These are phyloP conservation scores for Acanthisitta chloris DNA, from an alignment of 2,113 vertebrate species.

Conservation along the genomic window DNA sequence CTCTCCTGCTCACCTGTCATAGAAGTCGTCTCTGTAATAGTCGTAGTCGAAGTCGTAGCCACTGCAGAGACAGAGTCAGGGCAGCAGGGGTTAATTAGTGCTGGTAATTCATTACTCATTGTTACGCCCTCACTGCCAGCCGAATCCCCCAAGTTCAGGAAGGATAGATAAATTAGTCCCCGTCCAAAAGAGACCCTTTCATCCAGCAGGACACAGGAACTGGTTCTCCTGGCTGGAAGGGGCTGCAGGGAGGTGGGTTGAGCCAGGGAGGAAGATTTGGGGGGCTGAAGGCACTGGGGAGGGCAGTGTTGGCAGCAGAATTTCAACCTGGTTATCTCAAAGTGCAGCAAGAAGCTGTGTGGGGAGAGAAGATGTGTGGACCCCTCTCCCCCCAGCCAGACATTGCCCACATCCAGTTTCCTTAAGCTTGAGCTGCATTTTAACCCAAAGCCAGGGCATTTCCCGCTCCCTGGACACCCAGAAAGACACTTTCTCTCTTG, in stretches of 20 bases:
- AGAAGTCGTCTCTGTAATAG: slow-evolving; percentile 89
- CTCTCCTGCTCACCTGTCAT: slow-evolving; percentile 82
- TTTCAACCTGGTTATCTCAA: not conserved
- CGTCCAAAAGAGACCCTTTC: too few species aligned
- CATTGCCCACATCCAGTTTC: fast-evolving
- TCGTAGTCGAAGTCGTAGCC: slow-evolving; percentile 90
- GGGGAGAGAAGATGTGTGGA: not conserved
- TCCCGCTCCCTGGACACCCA: not conserved
- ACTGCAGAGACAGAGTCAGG: slow-evolving; percentile 72
- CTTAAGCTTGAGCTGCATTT: not conserved
- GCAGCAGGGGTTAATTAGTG: not conserved
- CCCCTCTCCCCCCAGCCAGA: not conserved
- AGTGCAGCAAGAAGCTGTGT: not conserved
- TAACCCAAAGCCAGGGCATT: not conserved
- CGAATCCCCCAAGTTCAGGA: not conserved
- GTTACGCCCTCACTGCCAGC: not conserved
- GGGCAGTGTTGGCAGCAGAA: not conserved
- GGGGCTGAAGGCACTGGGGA: not conserved
- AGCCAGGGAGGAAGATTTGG: fast-evolving
- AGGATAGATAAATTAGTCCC: fast-evolving
- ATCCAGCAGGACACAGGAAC: not conserved
- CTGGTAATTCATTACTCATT: not conserved
- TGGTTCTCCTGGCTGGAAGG: fast-evolving
- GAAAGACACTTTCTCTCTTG: fast-evolving
- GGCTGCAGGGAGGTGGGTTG: not conserved